Evolutionary conservation across 2,888 invertebrate species (phyloP), one percentile per base, ranked within the genome.

Genomic region (Leistus spinibarbis): DNA sequence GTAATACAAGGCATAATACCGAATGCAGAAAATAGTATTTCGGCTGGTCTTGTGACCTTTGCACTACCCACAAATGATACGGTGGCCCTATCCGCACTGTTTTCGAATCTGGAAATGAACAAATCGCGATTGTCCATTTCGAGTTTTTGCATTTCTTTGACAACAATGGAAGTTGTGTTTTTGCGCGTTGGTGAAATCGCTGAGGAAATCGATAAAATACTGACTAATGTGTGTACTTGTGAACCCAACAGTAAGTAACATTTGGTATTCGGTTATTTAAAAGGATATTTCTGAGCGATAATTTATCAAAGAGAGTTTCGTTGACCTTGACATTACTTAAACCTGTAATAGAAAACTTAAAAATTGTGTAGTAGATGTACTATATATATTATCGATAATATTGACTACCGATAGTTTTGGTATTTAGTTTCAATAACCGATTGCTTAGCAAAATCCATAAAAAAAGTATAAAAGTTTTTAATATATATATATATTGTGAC

Each of bases 141-240:
- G n/a, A 91, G 93, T 7, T 92, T 96, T 75, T 94, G 95, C 0
- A 90, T 97, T 0, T 93, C 95, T 0, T 90, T 95, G 17, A 95
- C 97, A 0, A 96, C 97, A 0, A 88, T 98, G 81, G 98, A 98
- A 84, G 97, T 98, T 85, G 97, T 98, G 1, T 97, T 96, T 84
- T 84, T 97, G 67, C 93, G 91, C 94, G 93, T 82, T 76, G 81
- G 72, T 19, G 64, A 67, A 85, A 85, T 76, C n/a, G 64, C 54
- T 57, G 77, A 76, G 22, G 76, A 76, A 67, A 0, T 24, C n/a
- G 62, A 74, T 68, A 71, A 71, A 64, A 9, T 74, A n/a, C 27
- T 74, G 17, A 27, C 24, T n/a, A 17, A 17, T 19, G 10, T 19
- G 20, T 24, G 20, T 19, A 19, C 57, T 13, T 56, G 17, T 3